phyloP scores from a whole-genome alignment of 2,888 invertebrate genomes.

The Sericinus montela region DNA sequence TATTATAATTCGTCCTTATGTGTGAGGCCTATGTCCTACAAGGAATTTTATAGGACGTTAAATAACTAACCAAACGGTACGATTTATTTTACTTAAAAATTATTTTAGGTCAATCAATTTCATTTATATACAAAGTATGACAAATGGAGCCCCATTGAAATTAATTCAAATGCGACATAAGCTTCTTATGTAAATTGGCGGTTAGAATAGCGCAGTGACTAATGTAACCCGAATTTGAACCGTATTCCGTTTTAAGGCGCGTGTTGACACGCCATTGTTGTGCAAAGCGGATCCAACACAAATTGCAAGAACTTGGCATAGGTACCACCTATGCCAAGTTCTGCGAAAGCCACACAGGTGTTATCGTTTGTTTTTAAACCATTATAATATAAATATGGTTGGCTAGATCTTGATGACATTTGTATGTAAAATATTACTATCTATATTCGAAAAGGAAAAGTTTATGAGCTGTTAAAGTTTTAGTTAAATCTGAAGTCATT shows the following conservation, averaged over 20 bases:
- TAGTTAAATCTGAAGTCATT: no score
- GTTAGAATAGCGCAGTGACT: conserved; percentile 42
- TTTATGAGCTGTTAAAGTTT: no score
- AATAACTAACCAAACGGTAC: no score
- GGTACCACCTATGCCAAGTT: conserved; percentile 10
- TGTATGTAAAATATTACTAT: no score
- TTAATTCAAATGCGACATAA: background rate
- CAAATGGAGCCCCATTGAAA: background rate
- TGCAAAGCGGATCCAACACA: conserved; percentile 55
- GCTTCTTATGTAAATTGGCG: conserved; percentile 3
- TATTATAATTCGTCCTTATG: no score
- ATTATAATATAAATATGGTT: background rate
- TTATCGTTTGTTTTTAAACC: background rate
- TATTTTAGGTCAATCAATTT: no score
- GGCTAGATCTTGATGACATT: background rate
- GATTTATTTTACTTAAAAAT: no score
- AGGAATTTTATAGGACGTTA: no score
- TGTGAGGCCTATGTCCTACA: no score
- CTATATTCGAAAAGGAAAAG: background rate
- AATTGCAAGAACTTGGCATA: conserved; percentile 20
- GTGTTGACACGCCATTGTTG: conserved; percentile 51
- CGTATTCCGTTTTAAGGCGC: conserved; percentile 41
- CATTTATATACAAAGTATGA: no score
- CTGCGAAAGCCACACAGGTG: conserved; percentile 15
- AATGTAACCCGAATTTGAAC: conserved; percentile 50